Conservation (phyloP, 2,797 vertebrate genomes). For the Triplophysa bombifrons region DNA sequence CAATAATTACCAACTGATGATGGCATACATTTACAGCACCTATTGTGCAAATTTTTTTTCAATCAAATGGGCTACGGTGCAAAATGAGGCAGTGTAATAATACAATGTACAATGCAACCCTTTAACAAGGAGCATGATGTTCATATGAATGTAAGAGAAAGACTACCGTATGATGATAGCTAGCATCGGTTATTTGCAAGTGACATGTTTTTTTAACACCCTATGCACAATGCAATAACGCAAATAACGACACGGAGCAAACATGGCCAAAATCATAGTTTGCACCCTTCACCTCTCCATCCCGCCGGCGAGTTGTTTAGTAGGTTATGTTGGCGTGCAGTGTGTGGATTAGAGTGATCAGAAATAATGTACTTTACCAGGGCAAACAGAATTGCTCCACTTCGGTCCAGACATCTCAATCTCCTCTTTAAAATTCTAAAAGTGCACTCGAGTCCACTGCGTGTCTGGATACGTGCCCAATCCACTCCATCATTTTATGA, state of each 20-base stretch:
- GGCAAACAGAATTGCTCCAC: background rate
- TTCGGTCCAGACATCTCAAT: background rate
- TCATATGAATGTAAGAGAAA: background rate
- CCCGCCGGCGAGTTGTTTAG: background rate
- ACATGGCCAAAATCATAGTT: background rate
- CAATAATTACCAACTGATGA: slow-evolving; percentile 30
- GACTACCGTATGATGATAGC: background rate
- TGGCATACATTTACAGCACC: slow-evolving; percentile 20
- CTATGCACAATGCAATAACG: background rate
- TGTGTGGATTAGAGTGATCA: background rate
- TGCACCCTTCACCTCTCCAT: background rate
- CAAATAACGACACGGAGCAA: background rate
- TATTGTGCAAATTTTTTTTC: background rate
- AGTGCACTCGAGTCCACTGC: background rate
- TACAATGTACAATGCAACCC: background rate
- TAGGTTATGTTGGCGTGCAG: background rate
- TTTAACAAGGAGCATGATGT: background rate
- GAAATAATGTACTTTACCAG: background rate
- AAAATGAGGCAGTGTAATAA: background rate
- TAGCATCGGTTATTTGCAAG: background rate
- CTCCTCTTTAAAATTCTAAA: slow-evolving; percentile 5
- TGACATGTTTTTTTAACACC: background rate
- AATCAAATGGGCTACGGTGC: background rate
- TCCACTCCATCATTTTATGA: slow-evolving; percentile 1
- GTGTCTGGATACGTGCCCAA: background rate